Conservation (phyloP, 2,888 invertebrate genomes). For the Drosophila antonietae region DNA sequence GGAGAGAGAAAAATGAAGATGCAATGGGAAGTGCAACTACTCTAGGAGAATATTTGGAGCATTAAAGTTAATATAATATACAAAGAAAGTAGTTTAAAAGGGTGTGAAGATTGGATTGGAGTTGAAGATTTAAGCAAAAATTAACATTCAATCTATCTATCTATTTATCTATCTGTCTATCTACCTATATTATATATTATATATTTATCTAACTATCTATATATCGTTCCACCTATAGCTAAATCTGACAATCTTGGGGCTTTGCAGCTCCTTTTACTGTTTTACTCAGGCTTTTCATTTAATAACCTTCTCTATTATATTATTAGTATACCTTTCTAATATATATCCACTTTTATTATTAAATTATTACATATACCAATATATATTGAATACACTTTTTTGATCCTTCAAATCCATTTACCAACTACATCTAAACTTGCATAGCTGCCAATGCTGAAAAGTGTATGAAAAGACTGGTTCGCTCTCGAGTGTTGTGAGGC, state of each 20-base stretch:
- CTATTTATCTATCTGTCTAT: not conserved
- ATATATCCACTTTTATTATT: not conserved
- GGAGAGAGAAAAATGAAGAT: not conserved
- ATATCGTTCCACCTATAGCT: not conserved
- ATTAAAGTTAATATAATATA: not conserved
- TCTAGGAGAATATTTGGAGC: not conserved
- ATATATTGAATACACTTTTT: not conserved
- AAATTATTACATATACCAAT: not conserved
- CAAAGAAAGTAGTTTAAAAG: not conserved
- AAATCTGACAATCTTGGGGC: not conserved
- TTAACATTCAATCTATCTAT: not conserved
- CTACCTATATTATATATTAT: not conserved
- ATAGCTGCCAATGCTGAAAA: not conserved
- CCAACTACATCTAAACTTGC: slow-evolving; percentile 18
- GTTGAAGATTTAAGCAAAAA: no score
- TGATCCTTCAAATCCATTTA: not conserved
- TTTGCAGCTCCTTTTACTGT: not conserved
- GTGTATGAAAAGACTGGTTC: slow-evolving; percentile 74
- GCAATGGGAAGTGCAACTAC: slow-evolving; percentile 14
- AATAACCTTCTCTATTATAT: not conserved
- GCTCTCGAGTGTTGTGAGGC: slow-evolving; percentile 58
- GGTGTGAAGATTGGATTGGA: no score
- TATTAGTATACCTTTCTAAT: not conserved
- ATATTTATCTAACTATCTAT: not conserved
- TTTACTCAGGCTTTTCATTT: not conserved